A percentile compares a stretch with the other conserved stretches of the same genome.
Conservation (phyloP, 2,113 vertebrate species). For the Puntigrus tetrazona region DNA sequence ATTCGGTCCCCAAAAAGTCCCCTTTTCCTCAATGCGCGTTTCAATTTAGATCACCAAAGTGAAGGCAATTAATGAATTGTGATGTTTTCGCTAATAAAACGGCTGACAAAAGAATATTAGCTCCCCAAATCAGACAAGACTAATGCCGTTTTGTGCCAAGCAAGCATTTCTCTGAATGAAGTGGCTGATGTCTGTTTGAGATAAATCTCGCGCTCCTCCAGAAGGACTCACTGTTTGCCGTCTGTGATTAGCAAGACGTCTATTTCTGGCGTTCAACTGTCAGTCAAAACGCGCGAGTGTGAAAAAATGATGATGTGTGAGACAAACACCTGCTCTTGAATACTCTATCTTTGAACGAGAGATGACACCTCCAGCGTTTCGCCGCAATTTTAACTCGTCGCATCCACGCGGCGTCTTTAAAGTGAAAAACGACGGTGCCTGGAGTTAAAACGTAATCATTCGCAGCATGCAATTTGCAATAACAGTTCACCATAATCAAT, state of each 20-base stretch:
- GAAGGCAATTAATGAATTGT: neutral
- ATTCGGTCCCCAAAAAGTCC: neutral
- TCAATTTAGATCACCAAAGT: neutral
- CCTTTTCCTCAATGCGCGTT: neutral
- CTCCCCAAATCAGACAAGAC: slow-evolving; percentile 17
- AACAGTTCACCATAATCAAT: slow-evolving; percentile 11
- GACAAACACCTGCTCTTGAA: slow-evolving; percentile 40
- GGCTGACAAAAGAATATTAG: slow-evolving; percentile 53
- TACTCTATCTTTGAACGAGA: neutral
- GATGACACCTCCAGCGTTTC: slow-evolving; percentile 10
- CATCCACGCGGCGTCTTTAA: neutral
- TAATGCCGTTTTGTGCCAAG: slow-evolving; percentile 13
- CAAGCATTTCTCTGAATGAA: slow-evolving; percentile 38
- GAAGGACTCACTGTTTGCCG: slow-evolving; percentile 37
- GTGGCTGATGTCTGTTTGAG: slow-evolving; percentile 39
- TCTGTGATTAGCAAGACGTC: slow-evolving; percentile 46
- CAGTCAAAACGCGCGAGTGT: slow-evolving; percentile 43
- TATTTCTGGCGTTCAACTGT: slow-evolving; percentile 50
- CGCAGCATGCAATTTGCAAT: neutral
- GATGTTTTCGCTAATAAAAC: neutral
- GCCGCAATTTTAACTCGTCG: neutral
- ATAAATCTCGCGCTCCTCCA: slow-evolving; percentile 23
- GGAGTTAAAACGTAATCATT: neutral
- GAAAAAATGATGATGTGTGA: slow-evolving; percentile 48
- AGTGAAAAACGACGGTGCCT: neutral